These are phyloP conservation scores for Palythoa grandiflora DNA, from an alignment of 92 coral and sea anemone genomes.

Conservation along the genomic window DNA sequence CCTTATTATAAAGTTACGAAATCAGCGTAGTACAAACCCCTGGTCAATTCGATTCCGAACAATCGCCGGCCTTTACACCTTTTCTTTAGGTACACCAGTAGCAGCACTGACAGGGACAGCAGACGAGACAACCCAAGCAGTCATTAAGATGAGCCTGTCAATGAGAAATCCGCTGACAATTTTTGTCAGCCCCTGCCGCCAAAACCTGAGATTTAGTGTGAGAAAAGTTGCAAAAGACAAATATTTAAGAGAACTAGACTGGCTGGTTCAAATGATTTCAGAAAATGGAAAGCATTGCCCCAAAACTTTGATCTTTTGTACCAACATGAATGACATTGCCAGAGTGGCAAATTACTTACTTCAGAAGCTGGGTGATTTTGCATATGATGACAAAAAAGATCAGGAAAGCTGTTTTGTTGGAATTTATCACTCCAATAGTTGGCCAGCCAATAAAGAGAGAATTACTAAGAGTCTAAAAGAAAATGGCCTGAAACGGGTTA, in stretches of 20 bases:
- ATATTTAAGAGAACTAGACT: constrained; percentile 39
- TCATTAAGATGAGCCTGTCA: no score
- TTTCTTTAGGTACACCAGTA: no score
- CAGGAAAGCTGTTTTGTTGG: not conserved
- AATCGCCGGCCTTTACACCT: no score
- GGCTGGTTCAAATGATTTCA: constrained; percentile 33
- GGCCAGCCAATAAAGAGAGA: not conserved
- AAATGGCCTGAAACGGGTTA: not conserved
- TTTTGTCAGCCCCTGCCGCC: no score
- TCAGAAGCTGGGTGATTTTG: constrained; percentile 13
- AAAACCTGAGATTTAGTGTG: no score
- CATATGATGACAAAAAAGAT: not conserved
- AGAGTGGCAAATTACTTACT: constrained; percentile 31
- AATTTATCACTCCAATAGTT: constrained; percentile 9
- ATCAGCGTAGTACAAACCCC: no score
- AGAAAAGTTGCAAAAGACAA: constrained; percentile 21
- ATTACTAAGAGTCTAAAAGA: constrained; percentile 1
- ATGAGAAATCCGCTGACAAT: no score
- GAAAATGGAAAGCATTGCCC: constrained; percentile 23
- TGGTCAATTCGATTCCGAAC: no score
- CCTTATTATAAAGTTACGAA: no score
- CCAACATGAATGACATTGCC: constrained; percentile 39
- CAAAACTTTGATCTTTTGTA: constrained; percentile 34
- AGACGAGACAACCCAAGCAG: no score
- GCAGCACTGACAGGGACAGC: no score